Conservation (phyloP, 2,888 invertebrate genomes). For the Scaptomyza parva region DNA sequence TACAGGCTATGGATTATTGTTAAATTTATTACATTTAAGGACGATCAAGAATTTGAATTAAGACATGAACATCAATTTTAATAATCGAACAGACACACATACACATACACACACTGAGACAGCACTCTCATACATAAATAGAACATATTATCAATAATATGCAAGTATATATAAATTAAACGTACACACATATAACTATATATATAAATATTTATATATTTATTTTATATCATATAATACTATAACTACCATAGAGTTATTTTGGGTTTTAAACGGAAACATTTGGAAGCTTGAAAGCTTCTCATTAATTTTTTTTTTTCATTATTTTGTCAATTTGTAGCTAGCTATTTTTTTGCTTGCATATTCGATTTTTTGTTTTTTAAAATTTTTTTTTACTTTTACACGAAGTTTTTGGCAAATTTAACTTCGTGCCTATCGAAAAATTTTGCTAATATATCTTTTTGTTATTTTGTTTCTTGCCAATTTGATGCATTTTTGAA, state of each 20-base stretch:
- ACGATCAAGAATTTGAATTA: slow-evolving; percentile 64
- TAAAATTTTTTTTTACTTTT: slow-evolving; percentile 8
- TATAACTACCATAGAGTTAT: slow-evolving; percentile 77
- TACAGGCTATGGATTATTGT: slow-evolving; percentile 34
- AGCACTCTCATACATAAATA: slow-evolving; percentile 50
- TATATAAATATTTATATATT: slow-evolving; percentile 42
- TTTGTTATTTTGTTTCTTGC: slow-evolving; percentile 20
- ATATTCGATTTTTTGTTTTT: slow-evolving; percentile 50
- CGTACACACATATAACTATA: slow-evolving; percentile 45
- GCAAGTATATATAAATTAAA: slow-evolving; percentile 51
- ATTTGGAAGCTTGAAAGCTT: slow-evolving; percentile 33
- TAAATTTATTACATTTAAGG: slow-evolving; percentile 63
- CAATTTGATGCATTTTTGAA: slow-evolving; percentile 39
- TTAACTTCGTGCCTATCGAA: slow-evolving; percentile 35
- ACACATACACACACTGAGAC: slow-evolving; percentile 31
- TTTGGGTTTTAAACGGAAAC: slow-evolving; percentile 60
- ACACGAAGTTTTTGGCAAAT: slow-evolving; percentile 33
- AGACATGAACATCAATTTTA: slow-evolving; percentile 53
- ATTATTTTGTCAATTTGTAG: slow-evolving; percentile 29
- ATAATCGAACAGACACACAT: slow-evolving; percentile 55
- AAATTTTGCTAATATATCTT: slow-evolving; percentile 57
- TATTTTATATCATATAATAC: slow-evolving; percentile 66
- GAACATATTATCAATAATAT: slow-evolving; percentile 38
- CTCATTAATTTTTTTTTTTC: slow-evolving; percentile 23
- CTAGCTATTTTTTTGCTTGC: slow-evolving; percentile 54